Evolutionary conservation across 2,888 invertebrate species (phyloP).

Genomic region (Ecliptopera silaceata): DNA sequence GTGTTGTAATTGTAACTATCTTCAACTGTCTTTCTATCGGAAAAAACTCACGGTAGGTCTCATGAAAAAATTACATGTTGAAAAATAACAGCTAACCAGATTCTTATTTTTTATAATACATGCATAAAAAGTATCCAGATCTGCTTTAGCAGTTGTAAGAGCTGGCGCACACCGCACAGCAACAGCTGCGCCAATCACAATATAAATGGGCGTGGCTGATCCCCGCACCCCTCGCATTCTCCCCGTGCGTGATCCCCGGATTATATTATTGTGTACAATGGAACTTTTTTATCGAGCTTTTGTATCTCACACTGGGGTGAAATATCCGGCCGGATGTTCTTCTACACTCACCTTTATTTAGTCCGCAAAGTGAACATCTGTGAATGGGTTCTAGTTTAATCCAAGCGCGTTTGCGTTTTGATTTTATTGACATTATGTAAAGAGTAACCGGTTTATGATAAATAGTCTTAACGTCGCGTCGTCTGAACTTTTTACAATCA

Average conservation of each 20-base stretch:
- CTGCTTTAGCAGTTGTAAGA: constrained; percentile 53
- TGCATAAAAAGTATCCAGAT: constrained; percentile 30
- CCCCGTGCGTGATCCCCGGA: constrained; percentile 70
- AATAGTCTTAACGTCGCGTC: background rate
- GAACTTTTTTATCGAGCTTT: constrained; percentile 77
- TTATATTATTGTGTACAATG: constrained; percentile 79
- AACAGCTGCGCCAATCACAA: constrained; percentile 83
- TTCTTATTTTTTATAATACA: background rate
- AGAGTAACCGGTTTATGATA: constrained; percentile 18
- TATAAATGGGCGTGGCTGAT: constrained; percentile 72
- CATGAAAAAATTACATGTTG: background rate
- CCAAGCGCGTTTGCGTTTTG: constrained; percentile 31
- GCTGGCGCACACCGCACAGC: constrained; percentile 58
- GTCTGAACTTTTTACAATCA: background rate
- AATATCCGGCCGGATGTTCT: constrained; percentile 82
- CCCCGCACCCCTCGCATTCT: constrained; percentile 51
- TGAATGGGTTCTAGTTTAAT: constrained; percentile 62
- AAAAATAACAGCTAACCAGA: background rate
- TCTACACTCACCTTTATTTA: constrained; percentile 75
- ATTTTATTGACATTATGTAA: constrained; percentile 33
- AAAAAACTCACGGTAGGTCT: constrained; percentile 3
- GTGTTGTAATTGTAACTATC: constrained; percentile 41
- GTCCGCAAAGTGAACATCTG: constrained; percentile 69
- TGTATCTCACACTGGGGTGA: constrained; percentile 77
- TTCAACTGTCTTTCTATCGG: constrained; percentile 29